phyloP scores from a whole-genome alignment of 2,797 vertebrate species.

The Carapus acus region DNA sequence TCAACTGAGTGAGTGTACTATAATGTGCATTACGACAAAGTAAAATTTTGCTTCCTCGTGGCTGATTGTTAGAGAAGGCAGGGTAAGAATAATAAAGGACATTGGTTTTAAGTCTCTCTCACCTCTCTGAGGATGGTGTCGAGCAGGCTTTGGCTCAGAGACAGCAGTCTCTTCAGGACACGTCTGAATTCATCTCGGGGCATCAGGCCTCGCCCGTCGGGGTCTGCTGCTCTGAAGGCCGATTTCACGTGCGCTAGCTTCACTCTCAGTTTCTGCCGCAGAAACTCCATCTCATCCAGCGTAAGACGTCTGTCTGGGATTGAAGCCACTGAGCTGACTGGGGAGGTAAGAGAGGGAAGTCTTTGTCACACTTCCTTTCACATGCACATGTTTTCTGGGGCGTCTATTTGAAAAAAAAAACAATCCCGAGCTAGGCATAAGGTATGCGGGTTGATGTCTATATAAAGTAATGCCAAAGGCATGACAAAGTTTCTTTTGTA shows the following conservation, averaged over 20 bases:
- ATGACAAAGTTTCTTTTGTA: too few species aligned
- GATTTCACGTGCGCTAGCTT: slow-evolving; percentile 60
- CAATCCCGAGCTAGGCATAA: too few species aligned
- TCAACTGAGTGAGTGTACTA: too few species aligned
- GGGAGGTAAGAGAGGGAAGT: too few species aligned
- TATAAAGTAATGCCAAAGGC: too few species aligned
- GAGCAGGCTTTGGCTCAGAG: slow-evolving; percentile 61
- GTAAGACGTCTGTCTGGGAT: slow-evolving; percentile 55
- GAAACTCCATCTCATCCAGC: slow-evolving; percentile 50
- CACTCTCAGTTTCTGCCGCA: slow-evolving; percentile 54
- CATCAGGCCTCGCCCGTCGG: slow-evolving; percentile 47
- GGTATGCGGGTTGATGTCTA: too few species aligned
- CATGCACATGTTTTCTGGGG: too few species aligned
- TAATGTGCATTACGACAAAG: too few species aligned
- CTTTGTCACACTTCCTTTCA: too few species aligned
- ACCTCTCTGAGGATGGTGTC: slow-evolving; percentile 64
- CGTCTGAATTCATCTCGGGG: slow-evolving; percentile 64
- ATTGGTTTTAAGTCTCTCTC: neutral
- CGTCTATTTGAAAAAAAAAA: too few species aligned
- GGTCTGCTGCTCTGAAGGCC: slow-evolving; percentile 61
- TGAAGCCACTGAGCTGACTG: slow-evolving; percentile 37
- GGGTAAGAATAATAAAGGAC: too few species aligned
- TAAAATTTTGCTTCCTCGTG: too few species aligned
- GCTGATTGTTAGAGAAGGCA: neutral
- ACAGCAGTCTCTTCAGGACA: slow-evolving; percentile 50